A percentile compares a stretch with the other conserved stretches of the same genome.
Evolutionary conservation across 2,797 vertebrate genomes (phyloP).

Genomic region (Typhlichthys eigenmanni): DNA sequence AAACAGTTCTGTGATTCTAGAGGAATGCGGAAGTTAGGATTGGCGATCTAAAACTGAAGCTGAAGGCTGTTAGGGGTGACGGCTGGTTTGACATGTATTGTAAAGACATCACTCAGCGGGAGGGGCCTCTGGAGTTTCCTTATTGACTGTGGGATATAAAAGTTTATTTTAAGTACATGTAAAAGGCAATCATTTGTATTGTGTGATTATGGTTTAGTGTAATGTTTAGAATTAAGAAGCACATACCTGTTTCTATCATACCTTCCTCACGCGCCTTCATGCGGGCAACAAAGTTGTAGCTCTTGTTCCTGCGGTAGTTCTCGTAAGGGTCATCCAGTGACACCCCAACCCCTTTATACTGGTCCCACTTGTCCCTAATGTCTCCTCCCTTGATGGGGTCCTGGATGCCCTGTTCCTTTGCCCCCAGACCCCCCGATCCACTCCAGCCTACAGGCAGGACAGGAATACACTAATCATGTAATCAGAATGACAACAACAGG

Average conservation of each 20-base stretch:
- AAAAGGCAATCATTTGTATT: not conserved
- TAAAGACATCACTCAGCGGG: conserved; percentile 65
- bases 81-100: not conserved
- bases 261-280: conserved; percentile 98
- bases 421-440: conserved; percentile 92
- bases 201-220: not conserved
- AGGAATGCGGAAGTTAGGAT: not conserved
- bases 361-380: conserved; percentile 96
- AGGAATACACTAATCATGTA: not conserved
- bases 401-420: conserved; percentile 97
- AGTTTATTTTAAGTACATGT: not conserved
- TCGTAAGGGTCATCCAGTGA: conserved; percentile 95
- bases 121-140: conserved; percentile 72
- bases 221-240: too few species aligned
- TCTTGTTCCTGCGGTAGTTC: conserved; percentile 97
- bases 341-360: conserved; percentile 97
- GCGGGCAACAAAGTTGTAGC: conserved; percentile 96
- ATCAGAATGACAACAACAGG: too few species aligned
- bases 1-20: not conserved
- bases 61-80: not conserved
- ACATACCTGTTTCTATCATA: conserved; percentile 54
- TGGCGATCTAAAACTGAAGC: conserved; percentile 1
- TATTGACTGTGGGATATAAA: conserved; percentile 65
- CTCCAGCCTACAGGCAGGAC: conserved; percentile 85
- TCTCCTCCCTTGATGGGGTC: conserved; percentile 98